Percentiles rank a stretch among this genome's conserved stretches.
These are phyloP conservation scores for Alloscopus bannaensis DNA, from an alignment of 2,888 invertebrate genomes.

Conservation along the genomic window DNA sequence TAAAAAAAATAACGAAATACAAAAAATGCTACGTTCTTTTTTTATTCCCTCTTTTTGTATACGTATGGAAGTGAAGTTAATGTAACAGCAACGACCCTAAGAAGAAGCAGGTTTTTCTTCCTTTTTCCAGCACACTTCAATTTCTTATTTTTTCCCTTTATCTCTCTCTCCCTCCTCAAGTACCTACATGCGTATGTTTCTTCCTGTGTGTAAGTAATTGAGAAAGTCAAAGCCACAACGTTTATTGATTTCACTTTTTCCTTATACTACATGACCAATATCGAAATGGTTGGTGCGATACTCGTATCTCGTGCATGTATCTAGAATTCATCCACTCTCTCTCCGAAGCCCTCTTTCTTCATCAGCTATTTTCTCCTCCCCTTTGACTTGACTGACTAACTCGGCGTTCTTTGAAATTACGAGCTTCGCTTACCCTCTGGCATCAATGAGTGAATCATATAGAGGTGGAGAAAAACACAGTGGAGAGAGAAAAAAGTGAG, in stretches of 20 bases:
- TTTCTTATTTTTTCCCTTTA: conserved; percentile 15
- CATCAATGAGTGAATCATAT: conserved; percentile 14
- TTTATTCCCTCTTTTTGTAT: no score
- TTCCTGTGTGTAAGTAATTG: conserved; percentile 33
- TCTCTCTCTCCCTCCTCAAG: conserved; percentile 23
- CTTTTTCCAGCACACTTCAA: neutral
- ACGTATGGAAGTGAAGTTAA: no score
- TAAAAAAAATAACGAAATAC: no score
- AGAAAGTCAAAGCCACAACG: conserved; percentile 47
- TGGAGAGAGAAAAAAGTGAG: no score
- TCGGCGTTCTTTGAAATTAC: conserved; percentile 44
- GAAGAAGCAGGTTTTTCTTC: neutral
- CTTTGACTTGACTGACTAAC: conserved; percentile 28
- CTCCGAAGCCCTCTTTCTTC: conserved; percentile 12
- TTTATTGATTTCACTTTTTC: conserved; percentile 33
- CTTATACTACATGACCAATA: conserved; percentile 1
- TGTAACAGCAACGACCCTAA: neutral
- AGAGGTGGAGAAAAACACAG: conserved; percentile 2
- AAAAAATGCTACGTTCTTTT: no score
- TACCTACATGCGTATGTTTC: conserved; percentile 21
- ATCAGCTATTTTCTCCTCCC: conserved; percentile 24
- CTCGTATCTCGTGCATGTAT: conserved; percentile 20
- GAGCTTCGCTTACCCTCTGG: conserved; percentile 25
- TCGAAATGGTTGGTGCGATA: neutral
- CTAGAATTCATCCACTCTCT: no score